Percentiles rank a stretch among this genome's conserved stretches.
These are phyloP conservation scores for Menura novaehollandiae DNA, from an alignment of 2,113 vertebrate genomes.

Conservation along the genomic window DNA sequence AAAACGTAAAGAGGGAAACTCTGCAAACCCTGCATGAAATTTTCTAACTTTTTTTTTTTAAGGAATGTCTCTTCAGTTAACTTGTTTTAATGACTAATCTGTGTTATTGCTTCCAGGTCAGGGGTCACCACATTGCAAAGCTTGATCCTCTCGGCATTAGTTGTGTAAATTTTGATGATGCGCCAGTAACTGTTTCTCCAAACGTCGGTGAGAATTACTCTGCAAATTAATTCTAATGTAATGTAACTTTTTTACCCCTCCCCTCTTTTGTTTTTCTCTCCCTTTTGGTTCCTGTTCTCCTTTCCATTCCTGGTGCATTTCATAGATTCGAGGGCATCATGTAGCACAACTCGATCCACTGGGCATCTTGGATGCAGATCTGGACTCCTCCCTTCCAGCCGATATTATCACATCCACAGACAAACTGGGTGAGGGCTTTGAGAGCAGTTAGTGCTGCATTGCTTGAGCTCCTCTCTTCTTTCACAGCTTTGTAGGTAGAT, in stretches of 20 bases:
- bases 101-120: constrained; percentile 85
- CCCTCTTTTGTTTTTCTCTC: constrained; percentile 70
- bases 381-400: constrained; percentile 95
- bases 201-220: constrained; percentile 89
- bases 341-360: constrained; percentile 99
- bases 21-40: not conserved
- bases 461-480: constrained; percentile 74
- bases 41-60: not conserved
- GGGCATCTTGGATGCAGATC: constrained; percentile 99
- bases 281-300: constrained; percentile 36
- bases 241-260: constrained; percentile 77
- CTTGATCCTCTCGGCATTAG: constrained; percentile 96
- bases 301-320: constrained; percentile 57
- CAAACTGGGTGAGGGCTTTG: constrained; percentile 96
- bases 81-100: constrained; percentile 66
- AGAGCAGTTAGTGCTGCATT: constrained; percentile 68
- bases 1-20: not conserved
- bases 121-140: constrained; percentile 95
- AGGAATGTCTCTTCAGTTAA: not conserved
- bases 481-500: constrained; percentile 64
- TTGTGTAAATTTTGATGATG: constrained; percentile 94
- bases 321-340: constrained; percentile 99
- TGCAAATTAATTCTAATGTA: constrained; percentile 72
- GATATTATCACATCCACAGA: constrained; percentile 98
- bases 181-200: constrained; percentile 86